Percentiles rank a stretch among this genome's conserved stretches.
Evolutionary conservation across 2,113 vertebrate species (phyloP).

Genomic region (Rhadina sibilatrix): DNA sequence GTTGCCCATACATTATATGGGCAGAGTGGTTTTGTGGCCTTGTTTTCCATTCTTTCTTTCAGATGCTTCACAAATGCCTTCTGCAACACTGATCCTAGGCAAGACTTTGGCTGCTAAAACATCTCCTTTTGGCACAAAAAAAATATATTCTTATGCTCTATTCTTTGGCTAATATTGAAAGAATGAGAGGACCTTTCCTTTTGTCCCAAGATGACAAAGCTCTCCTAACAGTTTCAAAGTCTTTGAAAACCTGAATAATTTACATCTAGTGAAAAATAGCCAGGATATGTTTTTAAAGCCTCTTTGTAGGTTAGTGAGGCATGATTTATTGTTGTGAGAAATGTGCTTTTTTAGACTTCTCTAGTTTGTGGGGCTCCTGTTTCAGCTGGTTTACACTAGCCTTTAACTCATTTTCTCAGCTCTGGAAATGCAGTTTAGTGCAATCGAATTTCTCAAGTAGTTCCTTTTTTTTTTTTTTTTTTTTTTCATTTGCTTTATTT

Average conservation of each 20-base stretch:
- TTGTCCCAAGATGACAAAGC: not conserved
- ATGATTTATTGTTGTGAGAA: not conserved
- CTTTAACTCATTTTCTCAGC: not conserved
- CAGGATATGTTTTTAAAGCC: not conserved
- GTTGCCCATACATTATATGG: not conserved
- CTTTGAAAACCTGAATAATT: not conserved
- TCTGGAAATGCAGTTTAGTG: not conserved
- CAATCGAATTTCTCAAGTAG: not conserved
- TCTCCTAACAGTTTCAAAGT: not conserved
- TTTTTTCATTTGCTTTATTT: not conserved
- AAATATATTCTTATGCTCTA: not conserved
- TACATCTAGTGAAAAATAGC: not conserved
- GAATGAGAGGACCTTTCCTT: not conserved
- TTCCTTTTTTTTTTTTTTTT: not conserved
- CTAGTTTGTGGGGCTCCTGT: not conserved
- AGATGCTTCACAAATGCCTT: not conserved
- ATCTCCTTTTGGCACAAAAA: fast-evolving
- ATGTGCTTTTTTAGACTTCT: not conserved
- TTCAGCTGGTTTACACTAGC: not conserved
- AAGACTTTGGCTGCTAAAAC: not conserved
- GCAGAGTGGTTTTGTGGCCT: not conserved
- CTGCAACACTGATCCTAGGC: not conserved
- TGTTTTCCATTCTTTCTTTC: not conserved
- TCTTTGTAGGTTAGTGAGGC: not conserved
- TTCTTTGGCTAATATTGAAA: not conserved